Conservation (phyloP, 2,113 vertebrate species). For the Lepus timidus region DNA sequence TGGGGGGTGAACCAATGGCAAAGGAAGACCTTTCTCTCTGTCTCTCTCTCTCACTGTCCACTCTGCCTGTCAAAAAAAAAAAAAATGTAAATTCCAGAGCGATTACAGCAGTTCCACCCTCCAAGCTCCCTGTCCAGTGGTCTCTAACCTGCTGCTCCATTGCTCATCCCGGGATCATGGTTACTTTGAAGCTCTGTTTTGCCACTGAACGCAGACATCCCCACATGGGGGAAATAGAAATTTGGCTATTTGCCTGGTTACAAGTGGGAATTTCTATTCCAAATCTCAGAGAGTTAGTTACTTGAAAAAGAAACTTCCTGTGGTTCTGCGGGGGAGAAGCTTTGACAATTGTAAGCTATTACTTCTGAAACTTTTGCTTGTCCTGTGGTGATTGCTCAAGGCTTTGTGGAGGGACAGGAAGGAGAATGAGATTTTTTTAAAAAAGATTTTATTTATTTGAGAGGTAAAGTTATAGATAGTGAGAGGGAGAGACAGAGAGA, state of each 20-base stretch:
- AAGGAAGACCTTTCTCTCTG: no score
- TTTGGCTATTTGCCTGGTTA: not conserved
- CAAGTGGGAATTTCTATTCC: slow-evolving; percentile 32
- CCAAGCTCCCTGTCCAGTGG: accelerated
- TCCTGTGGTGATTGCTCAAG: not conserved
- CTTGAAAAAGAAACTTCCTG: not conserved
- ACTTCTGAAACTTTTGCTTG: not conserved
- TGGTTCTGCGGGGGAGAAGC: not conserved
- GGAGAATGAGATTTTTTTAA: not conserved
- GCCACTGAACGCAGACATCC: not conserved
- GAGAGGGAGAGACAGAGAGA: no score
- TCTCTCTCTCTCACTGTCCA: no score
- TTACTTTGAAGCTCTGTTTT: not conserved
- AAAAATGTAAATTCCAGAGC: not conserved
- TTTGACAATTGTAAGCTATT: not conserved
- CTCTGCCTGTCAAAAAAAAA: no score
- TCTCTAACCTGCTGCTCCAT: not conserved
- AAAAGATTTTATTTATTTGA: no score
- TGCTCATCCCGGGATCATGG: not conserved
- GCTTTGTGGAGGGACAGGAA: not conserved
- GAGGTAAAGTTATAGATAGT: no score
- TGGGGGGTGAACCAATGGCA: no score
- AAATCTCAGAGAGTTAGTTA: slow-evolving; percentile 14
- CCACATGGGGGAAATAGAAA: not conserved
- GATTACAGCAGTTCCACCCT: not conserved